A percentile compares a stretch with the other conserved stretches of the same genome.
These are phyloP conservation scores for Drosophila ezoana DNA, from an alignment of 2,888 invertebrate species.

Conservation along the genomic window DNA sequence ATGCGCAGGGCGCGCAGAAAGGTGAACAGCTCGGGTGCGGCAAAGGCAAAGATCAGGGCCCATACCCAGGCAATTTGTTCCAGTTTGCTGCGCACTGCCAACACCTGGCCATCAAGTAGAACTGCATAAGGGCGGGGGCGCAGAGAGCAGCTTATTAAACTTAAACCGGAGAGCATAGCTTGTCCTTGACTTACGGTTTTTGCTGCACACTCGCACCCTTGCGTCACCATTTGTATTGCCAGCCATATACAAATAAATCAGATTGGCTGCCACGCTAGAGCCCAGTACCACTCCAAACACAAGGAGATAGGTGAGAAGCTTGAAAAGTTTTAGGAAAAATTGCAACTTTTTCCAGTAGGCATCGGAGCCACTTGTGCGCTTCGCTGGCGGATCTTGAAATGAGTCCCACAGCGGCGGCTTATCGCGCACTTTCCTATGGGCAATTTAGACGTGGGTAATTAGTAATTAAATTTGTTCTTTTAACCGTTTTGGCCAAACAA, in stretches of 20 bases:
- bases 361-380: conserved; percentile 89
- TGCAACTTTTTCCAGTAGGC: conserved; percentile 88
- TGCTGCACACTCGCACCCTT: conserved; percentile 87
- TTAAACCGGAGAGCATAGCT: neutral
- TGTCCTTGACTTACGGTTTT: conserved; percentile 71
- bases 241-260: conserved; percentile 90
- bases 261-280: conserved; percentile 90
- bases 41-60: conserved; percentile 91
- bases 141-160: conserved; percentile 12
- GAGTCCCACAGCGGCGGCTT: conserved; percentile 90
- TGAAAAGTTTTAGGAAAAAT: conserved; percentile 87
- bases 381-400: conserved; percentile 90
- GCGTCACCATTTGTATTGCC: conserved; percentile 86
- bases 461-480: neutral
- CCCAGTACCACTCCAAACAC: conserved; percentile 89
- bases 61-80: conserved; percentile 92
- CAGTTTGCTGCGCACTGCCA: conserved; percentile 83
- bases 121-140: conserved; percentile 32
- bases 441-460: conserved; percentile 4
- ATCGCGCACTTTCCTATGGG: conserved; percentile 63
- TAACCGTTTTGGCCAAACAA: conserved; percentile 8
- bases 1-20: conserved; percentile 90
- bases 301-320: conserved; percentile 89
- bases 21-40: conserved; percentile 91
- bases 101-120: conserved; percentile 41